Evolutionary conservation across 2,797 vertebrate species (phyloP).

Genomic region (Oceanodroma leucorhoa): DNA sequence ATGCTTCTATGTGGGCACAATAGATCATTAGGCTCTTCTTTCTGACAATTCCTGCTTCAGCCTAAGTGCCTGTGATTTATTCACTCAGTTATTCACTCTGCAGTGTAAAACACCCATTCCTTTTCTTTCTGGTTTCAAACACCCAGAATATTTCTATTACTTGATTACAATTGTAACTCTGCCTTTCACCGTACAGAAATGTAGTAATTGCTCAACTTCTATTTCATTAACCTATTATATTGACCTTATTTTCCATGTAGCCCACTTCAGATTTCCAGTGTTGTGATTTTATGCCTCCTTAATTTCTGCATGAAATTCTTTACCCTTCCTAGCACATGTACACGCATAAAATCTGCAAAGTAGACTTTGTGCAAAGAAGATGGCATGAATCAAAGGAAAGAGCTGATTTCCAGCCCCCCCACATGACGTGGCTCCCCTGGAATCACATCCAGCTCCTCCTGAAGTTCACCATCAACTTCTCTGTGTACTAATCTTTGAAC

Average conservation of each 20-base stretch:
- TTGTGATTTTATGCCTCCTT: not conserved
- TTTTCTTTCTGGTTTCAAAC: not conserved
- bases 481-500: not conserved
- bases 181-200: not conserved
- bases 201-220: not conserved
- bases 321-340: not conserved
- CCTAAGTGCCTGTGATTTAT: constrained; percentile 10
- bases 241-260: not conserved
- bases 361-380: not conserved
- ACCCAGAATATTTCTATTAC: not conserved
- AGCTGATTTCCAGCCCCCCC: not conserved
- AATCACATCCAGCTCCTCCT: not conserved
- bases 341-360: not conserved
- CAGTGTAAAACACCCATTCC: not conserved
- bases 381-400: not conserved
- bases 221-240: not conserved
- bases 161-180: not conserved
- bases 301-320: not conserved
- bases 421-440: accelerated
- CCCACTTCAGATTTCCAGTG: not conserved
- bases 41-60: not conserved
- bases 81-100: not conserved
- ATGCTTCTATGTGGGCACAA: not conserved
- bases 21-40: not conserved
- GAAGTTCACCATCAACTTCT: not conserved